A percentile compares a stretch with the other conserved stretches of the same genome.
Conservation (phyloP, 2,113 vertebrate genomes). For the Tenrec ecaudatus region DNA sequence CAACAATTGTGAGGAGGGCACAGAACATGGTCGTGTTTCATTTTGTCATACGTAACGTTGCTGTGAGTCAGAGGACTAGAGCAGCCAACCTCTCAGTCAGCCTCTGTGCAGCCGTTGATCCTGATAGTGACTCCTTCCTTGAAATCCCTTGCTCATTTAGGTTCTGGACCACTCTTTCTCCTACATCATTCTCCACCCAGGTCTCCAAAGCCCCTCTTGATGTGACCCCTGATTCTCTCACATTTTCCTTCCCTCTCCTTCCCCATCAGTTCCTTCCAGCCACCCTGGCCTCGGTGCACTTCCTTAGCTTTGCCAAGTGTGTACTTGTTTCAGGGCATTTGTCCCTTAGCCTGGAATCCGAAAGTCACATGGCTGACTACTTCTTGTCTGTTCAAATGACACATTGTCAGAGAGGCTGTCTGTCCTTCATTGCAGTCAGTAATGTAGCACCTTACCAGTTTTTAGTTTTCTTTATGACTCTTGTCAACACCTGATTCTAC, state of each 20-base stretch:
- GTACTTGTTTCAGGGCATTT: not conserved
- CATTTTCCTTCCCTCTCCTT: not conserved
- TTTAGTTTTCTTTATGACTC: constrained; percentile 1
- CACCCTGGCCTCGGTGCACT: not conserved
- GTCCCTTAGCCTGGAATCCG: not conserved
- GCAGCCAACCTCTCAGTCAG: not conserved
- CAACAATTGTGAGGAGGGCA: not conserved
- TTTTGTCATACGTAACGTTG: not conserved
- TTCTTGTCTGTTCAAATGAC: not conserved
- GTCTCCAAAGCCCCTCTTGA: not conserved
- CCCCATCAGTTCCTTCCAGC: no score
- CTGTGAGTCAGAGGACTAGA: not conserved
- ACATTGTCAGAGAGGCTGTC: not conserved
- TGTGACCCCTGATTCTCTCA: not conserved
- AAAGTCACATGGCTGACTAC: not conserved
- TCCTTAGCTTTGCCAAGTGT: not conserved
- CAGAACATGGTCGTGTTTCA: not conserved
- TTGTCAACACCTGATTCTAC: not conserved
- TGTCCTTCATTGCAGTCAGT: not conserved
- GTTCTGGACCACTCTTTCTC: not conserved
- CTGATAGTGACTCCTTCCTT: not conserved
- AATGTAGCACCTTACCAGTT: not conserved
- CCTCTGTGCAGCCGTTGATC: not conserved
- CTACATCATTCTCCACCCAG: not conserved
- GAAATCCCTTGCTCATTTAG: not conserved